These are phyloP conservation scores for Ianthella basta DNA, from an alignment of 37 sponge, comb jelly and placozoan genomes.

Conservation along the genomic window DNA sequence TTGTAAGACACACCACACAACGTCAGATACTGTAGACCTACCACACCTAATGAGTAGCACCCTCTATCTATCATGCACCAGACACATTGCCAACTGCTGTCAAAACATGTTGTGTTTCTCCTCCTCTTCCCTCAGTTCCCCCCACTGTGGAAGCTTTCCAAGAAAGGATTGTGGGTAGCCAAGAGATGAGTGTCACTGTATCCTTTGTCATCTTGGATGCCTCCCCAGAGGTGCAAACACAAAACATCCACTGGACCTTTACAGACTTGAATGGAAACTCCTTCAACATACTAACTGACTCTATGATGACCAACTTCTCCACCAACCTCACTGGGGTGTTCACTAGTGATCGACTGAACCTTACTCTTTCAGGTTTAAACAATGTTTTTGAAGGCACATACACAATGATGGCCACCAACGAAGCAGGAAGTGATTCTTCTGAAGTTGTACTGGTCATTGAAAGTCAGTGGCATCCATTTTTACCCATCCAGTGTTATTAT, in stretches of 20 bases:
- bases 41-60: too few relatives aligned
- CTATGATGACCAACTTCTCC: conserved; percentile 24
- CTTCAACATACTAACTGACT: too few relatives aligned
- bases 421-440: conserved; percentile 40
- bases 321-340: background rate
- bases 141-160: conserved; percentile 44
- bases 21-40: too few relatives aligned
- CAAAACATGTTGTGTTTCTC: too few relatives aligned
- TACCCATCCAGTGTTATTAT: too few relatives aligned
- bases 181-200: conserved; percentile 11
- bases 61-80: too few relatives aligned
- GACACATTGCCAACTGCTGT: too few relatives aligned
- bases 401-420: conserved; percentile 62
- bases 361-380: conserved; percentile 11
- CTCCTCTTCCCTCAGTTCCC: conserved; percentile 48
- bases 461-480: too few relatives aligned
- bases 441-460: conserved; percentile 47
- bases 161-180: conserved; percentile 21
- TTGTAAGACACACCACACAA: too few relatives aligned
- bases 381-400: conserved; percentile 67
- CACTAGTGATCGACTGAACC: background rate
- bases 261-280: background rate
- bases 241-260: conserved; percentile 45
- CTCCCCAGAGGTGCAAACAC: conserved; percentile 40
- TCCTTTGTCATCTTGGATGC: conserved; percentile 50